Conservation (phyloP, 2,797 vertebrate species). For the Falco novaeseelandiae region DNA sequence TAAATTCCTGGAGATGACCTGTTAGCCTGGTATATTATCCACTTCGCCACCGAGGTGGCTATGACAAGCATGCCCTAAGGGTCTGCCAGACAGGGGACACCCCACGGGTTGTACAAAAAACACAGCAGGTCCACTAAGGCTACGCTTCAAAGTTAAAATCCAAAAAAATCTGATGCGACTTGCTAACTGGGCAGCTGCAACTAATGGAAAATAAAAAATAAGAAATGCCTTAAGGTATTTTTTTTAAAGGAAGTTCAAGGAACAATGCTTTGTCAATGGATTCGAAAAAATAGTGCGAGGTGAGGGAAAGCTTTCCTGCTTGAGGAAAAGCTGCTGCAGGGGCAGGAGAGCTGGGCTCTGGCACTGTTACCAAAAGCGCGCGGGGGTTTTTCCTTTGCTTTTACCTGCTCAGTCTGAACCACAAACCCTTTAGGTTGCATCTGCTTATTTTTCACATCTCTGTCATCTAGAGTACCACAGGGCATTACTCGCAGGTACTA, state of each 20-base stretch:
- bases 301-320: not conserved
- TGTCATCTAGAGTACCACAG: too few relatives aligned
- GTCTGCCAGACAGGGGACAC: too few relatives aligned
- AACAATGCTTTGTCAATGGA: too few relatives aligned
- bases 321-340: not conserved
- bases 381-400: rapidly evolving
- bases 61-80: too few relatives aligned
- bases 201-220: not conserved
- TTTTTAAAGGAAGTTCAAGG: not conserved
- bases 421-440: not conserved
- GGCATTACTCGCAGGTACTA: too few relatives aligned
- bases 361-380: rapidly evolving
- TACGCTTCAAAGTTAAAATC: not conserved
- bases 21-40: rapidly evolving
- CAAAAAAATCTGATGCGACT: not conserved
- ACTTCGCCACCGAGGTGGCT: not conserved
- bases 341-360: not conserved
- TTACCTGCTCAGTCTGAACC: not conserved
- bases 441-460: not conserved
- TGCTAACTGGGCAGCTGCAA: not conserved
- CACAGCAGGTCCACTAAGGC: not conserved
- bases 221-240: not conserved
- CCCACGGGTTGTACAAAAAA: not conserved
- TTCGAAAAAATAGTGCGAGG: too few relatives aligned
- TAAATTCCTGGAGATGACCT: not conserved